Evolutionary conservation across 2,797 vertebrate genomes (phyloP).

Genomic region (Pangasius mekongensis): DNA sequence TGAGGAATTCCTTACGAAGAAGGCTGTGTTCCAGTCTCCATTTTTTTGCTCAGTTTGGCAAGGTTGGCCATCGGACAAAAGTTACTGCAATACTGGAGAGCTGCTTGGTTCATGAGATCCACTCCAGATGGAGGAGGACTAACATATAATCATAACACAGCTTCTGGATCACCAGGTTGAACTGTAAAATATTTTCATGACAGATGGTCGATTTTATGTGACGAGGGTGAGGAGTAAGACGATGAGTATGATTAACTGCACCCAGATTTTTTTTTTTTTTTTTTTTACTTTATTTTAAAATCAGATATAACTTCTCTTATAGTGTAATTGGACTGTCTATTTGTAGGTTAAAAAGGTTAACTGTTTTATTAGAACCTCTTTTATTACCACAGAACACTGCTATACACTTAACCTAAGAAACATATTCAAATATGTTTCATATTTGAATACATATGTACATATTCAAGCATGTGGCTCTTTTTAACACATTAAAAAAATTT

Average conservation of each 20-base stretch:
- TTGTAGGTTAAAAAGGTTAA: not conserved
- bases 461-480: no score
- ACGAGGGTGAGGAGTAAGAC: not conserved
- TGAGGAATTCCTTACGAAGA: not conserved
- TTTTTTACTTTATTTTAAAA: not conserved
- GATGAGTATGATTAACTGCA: not conserved
- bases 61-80: not conserved
- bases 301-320: not conserved
- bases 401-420: not conserved
- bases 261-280: not conserved
- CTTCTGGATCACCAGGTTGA: not conserved
- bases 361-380: not conserved
- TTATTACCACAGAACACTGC: not conserved
- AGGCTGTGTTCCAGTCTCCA: not conserved
- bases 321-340: not conserved
- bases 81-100: not conserved
- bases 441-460: no score
- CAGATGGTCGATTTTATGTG: not conserved
- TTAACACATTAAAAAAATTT: no score
- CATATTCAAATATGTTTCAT: not conserved
- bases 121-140: not conserved
- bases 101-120: not conserved
- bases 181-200: not conserved
- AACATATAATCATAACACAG: not conserved
- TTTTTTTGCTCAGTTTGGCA: not conserved